These are phyloP conservation scores for Gari tellinella DNA, from an alignment of 2,888 invertebrate species.

Conservation along the genomic window DNA sequence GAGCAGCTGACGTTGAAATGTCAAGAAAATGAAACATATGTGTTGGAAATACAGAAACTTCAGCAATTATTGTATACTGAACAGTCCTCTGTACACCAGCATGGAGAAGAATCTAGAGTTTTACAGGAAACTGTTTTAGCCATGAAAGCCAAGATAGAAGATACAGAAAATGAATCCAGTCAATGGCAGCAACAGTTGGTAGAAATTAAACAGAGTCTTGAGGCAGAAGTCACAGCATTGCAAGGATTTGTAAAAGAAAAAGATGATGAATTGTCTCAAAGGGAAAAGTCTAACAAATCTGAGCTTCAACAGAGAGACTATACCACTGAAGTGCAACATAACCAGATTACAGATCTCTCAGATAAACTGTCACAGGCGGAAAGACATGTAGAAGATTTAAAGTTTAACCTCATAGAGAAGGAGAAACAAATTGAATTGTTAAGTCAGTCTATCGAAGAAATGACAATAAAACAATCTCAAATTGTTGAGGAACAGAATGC, in stretches of 20 bases:
- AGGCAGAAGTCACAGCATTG: background rate
- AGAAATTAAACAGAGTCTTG: background rate
- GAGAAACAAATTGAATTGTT: slow-evolving; percentile 2
- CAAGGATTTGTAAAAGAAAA: too few species aligned
- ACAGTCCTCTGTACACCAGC: too few species aligned
- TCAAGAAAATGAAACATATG: slow-evolving; percentile 11
- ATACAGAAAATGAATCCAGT: slow-evolving; percentile 2
- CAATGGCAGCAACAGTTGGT: background rate
- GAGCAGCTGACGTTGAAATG: slow-evolving; percentile 4
- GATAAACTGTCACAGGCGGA: background rate
- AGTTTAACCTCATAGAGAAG: background rate
- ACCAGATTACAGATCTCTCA: background rate
- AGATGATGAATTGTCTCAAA: slow-evolving; percentile 30
- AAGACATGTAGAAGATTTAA: background rate
- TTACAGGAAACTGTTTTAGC: background rate
- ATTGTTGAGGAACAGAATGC: too few species aligned
- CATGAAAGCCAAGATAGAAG: slow-evolving; percentile 8
- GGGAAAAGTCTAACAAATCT: slow-evolving; percentile 29
- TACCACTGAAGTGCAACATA: background rate
- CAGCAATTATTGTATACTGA: background rate
- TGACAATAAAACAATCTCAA: too few species aligned
- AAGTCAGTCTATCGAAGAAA: background rate
- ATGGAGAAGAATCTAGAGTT: background rate
- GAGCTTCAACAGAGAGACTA: slow-evolving; percentile 3
- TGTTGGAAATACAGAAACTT: slow-evolving; percentile 4